Conservation (phyloP, 2,797 vertebrate genomes). For the Myripristis jacobus region DNA sequence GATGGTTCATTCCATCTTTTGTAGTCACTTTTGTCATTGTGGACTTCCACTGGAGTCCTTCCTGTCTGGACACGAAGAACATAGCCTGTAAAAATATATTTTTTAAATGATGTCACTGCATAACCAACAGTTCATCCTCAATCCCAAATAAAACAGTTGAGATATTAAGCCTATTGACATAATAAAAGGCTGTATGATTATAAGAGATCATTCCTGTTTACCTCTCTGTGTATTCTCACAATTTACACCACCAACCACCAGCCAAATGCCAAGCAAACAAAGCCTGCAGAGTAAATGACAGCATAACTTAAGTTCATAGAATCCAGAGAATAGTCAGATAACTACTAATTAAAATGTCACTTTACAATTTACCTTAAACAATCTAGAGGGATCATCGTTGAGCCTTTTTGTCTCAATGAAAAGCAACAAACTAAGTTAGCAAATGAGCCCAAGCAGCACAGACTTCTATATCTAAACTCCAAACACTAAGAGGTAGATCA, state of each 20-base stretch:
- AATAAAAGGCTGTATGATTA: background rate
- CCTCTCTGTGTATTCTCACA: slow-evolving; percentile 8
- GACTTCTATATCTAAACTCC: background rate
- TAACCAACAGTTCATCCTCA: too few relatives aligned
- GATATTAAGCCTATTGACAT: too few relatives aligned
- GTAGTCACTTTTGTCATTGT: slow-evolving; percentile 7
- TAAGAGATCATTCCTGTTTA: background rate
- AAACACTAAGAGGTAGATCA: background rate
- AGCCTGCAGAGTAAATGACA: slow-evolving; percentile 6
- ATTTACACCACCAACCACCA: slow-evolving; percentile 7
- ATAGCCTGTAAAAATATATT: slow-evolving; percentile 23
- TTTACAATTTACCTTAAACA: background rate
- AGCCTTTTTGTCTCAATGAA: background rate
- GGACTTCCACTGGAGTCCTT: background rate
- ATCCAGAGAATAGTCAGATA: too few relatives aligned
- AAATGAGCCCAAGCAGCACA: background rate
- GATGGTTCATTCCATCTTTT: background rate
- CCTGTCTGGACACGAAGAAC: background rate
- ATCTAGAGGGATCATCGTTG: background rate
- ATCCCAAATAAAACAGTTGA: too few relatives aligned
- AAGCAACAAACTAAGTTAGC: background rate
- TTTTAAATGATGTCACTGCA: too few relatives aligned
- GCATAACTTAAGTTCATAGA: background rate
- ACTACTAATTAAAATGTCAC: too few relatives aligned
- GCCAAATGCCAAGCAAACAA: slow-evolving; percentile 3